Evolutionary conservation across 2,888 invertebrate genomes (phyloP).

Genomic region (Caenorhabditis sp.): DNA sequence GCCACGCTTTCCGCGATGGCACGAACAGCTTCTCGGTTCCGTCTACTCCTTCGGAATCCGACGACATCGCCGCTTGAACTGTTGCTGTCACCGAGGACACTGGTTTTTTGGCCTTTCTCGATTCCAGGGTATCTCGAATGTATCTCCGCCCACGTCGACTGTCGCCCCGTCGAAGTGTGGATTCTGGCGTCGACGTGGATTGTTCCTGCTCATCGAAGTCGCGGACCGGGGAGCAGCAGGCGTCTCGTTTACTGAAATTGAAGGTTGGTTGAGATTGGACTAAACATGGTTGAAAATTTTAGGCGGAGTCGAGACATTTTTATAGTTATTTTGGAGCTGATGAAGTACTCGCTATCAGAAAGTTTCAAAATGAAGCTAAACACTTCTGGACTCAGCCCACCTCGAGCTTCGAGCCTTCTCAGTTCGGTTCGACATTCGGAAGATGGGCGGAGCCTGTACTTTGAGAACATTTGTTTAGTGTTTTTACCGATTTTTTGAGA

Average conservation of each 20-base stretch:
- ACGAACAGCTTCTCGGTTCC: conserved; percentile 77
- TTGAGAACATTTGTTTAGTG: too few relatives aligned
- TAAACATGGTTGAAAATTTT: too few relatives aligned
- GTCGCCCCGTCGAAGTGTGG: conserved; percentile 7
- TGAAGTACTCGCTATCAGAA: too few relatives aligned
- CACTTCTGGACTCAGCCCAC: too few relatives aligned
- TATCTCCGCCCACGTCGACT: conserved; percentile 48
- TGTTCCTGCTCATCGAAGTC: conserved; percentile 35
- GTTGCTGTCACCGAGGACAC: conserved; percentile 10
- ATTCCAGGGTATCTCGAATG: conserved; percentile 26
- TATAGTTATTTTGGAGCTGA: too few relatives aligned
- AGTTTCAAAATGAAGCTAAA: too few relatives aligned
- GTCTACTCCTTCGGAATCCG: conserved; percentile 77
- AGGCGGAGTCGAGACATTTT: too few relatives aligned
- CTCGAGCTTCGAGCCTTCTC: too few relatives aligned
- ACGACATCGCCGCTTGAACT: conserved; percentile 58
- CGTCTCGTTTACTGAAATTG: conserved; percentile 75
- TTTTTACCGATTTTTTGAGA: too few relatives aligned
- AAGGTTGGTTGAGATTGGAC: not conserved
- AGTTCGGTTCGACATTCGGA: too few relatives aligned
- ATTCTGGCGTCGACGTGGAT: not conserved
- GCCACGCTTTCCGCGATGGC: conserved; percentile 72
- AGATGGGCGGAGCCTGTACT: too few relatives aligned
- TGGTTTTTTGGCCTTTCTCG: conserved; percentile 39
- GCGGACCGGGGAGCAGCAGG: conserved; percentile 80